Evolutionary conservation across 2,888 invertebrate genomes (phyloP).

Genomic region (Bedellia somnulentella): DNA sequence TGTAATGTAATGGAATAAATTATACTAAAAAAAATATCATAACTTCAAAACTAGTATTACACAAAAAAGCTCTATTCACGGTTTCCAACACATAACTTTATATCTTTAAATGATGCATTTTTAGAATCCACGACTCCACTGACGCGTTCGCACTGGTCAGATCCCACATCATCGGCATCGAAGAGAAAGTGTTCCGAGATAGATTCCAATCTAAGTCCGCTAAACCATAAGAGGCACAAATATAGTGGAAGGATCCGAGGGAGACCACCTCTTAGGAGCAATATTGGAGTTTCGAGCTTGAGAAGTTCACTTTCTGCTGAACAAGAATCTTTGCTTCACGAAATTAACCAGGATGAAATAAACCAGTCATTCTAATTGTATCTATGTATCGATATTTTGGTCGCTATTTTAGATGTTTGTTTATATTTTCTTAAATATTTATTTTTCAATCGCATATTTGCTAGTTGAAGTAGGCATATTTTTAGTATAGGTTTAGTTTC

Average conservation of each 20-base stretch:
- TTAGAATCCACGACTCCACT: conserved; percentile 26
- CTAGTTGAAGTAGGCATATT: too few relatives aligned
- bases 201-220: conserved; percentile 32
- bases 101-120: conserved; percentile 10
- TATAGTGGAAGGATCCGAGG: conserved; percentile 40
- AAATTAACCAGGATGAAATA: conserved; percentile 20
- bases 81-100: not conserved
- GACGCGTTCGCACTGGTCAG: conserved; percentile 18
- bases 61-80: too few relatives aligned
- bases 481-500: too few relatives aligned
- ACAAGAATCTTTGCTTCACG: conserved; percentile 21
- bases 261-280: conserved; percentile 30
- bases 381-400: too few relatives aligned
- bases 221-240: conserved; percentile 43
- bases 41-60: too few relatives aligned
- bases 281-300: conserved; percentile 19
- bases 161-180: conserved; percentile 28
- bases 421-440: too few relatives aligned
- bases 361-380: conserved; percentile 30
- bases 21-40: too few relatives aligned
- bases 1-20: too few relatives aligned
- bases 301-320: conserved; percentile 28
- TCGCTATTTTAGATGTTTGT: too few relatives aligned
- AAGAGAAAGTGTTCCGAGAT: conserved; percentile 37
- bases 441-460: too few relatives aligned